Base-by-base conservation (phyloP, 2,797 vertebrate genomes). In the Amazona ochrocephala region DNA sequence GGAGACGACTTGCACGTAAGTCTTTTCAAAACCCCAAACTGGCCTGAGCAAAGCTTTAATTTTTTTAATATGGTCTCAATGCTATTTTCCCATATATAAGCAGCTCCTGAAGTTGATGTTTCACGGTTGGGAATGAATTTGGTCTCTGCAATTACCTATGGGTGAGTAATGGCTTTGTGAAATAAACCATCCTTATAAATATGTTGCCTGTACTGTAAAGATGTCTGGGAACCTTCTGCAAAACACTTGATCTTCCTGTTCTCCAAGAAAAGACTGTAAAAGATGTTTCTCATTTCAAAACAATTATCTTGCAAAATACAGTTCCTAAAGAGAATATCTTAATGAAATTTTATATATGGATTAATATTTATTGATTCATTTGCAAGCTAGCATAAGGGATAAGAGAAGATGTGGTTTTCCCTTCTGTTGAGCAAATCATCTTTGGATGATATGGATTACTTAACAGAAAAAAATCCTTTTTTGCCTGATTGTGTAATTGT, bases 151-250 rank as follows among this genome's bases (percentile, higher is more conserved):
- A 11, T 44, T 93, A 50, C 87, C 44, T 70, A n/a, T 64, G 72
- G 79, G 64, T 84, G 54, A 82, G 32, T 85, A 91, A 90, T 71
- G 37, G n/a, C 41, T 90, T 88, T 3, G 9, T 89, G 90, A 85
- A 65, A 80, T 73, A 90, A 93, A 68, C 61, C n/a, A 23, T 78
- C n/a, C 51, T 54, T 90, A 22, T 76, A 79, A 84, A 87, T 80
- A 68, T 4, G 34, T 84, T 87, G 82, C 45, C 66, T 74, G 45
- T 77, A 62, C 39, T 66, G 20, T 84, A 50, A 75, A 84, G 45
- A 62, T 56, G 24, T 74, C 62, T 65, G n/a, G 29, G 34, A 89
- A 10, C 30, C 67, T 81, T 86, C 80, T 91, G 41, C 20, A 84
- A 54, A 77, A 67, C n/a, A 48, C 44, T 79, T 37, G 54, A 41